Percentiles rank a stretch among this genome's conserved stretches.
Evolutionary conservation across 2,113 vertebrate genomes (phyloP).

Genomic region (Nesoenas mayeri): DNA sequence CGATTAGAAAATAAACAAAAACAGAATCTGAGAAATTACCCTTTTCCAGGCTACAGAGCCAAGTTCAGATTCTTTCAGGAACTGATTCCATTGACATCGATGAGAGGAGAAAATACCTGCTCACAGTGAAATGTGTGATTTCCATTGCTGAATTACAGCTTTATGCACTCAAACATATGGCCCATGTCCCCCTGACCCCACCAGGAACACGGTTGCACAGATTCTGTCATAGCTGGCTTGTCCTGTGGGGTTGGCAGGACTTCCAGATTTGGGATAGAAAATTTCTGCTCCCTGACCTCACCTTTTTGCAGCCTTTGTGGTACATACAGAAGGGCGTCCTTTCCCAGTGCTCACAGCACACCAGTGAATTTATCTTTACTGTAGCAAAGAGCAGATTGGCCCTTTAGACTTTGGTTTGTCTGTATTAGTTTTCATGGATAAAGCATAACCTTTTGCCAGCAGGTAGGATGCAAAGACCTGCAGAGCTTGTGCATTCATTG

Average conservation of each 20-base stretch:
- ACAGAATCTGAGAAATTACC: not conserved
- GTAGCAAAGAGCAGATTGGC: not conserved
- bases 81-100: not conserved
- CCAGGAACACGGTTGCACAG: not conserved
- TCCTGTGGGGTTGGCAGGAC: not conserved
- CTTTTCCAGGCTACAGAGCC: not conserved
- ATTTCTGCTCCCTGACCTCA: not conserved
- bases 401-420: not conserved
- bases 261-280: constrained; percentile 5
- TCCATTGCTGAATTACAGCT: not conserved
- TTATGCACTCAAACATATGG: not conserved
- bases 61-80: not conserved
- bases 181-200: constrained; percentile 40
- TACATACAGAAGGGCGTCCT: not conserved
- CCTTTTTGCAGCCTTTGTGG: not conserved
- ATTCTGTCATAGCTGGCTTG: not conserved
- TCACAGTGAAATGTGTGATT: not conserved
- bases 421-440: accelerated
- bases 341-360: not conserved
- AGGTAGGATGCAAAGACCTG: not conserved
- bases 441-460: not conserved
- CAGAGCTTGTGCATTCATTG: accelerated
- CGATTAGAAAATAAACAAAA: not conserved
- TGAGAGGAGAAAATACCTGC: not conserved
- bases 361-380: accelerated